Evolutionary conservation across 2,888 invertebrate genomes (phyloP).

Genomic region (Pelosia muscerda): DNA sequence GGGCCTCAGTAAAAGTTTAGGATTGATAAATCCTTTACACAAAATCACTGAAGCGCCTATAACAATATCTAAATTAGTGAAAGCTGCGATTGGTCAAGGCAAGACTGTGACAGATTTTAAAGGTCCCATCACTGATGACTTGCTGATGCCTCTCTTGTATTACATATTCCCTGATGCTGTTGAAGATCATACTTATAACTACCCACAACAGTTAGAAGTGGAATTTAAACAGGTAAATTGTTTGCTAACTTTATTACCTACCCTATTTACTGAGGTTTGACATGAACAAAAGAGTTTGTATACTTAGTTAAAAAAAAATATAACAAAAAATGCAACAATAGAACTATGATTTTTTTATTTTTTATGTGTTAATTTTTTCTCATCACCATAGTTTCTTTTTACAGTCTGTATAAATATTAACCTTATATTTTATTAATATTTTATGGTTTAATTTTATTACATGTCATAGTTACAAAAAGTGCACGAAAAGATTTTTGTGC

Average conservation of each 20-base stretch:
- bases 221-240: slow-evolving; percentile 76
- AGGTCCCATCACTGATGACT: slow-evolving; percentile 92
- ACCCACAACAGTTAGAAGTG: slow-evolving; percentile 79
- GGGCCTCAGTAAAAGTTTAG: slow-evolving; percentile 80
- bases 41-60: slow-evolving; percentile 93
- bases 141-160: slow-evolving; percentile 92
- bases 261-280: neutral
- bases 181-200: slow-evolving; percentile 86
- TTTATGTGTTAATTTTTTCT: too few species aligned
- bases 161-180: slow-evolving; percentile 96
- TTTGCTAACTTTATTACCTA: slow-evolving; percentile 3
- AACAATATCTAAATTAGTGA: slow-evolving; percentile 88
- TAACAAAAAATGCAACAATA: too few species aligned
- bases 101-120: slow-evolving; percentile 87
- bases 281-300: neutral
- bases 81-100: slow-evolving; percentile 83
- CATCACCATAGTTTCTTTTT: too few species aligned
- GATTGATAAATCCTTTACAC: slow-evolving; percentile 87
- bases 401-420: too few species aligned
- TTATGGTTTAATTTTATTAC: too few species aligned
- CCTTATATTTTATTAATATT: too few species aligned
- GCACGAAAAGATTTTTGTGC: too few species aligned
- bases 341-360: too few species aligned
- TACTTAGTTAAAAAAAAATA: neutral
- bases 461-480: too few species aligned